These are phyloP conservation scores for Paradisaea rubra DNA, from an alignment of 2,113 vertebrate genomes.

Conservation along the genomic window DNA sequence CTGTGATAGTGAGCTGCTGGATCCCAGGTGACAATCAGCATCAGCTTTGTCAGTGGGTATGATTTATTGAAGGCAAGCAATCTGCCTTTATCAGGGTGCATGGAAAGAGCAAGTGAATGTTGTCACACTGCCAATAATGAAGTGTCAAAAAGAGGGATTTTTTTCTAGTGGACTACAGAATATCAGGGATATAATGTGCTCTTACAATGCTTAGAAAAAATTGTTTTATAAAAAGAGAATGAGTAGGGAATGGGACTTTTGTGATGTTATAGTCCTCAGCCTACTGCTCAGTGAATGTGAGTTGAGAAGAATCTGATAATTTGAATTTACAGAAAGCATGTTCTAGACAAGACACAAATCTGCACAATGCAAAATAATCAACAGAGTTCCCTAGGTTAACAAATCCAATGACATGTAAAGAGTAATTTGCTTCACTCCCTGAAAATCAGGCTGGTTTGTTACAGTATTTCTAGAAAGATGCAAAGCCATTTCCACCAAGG, in stretches of 20 bases:
- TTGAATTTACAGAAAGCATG: not conserved
- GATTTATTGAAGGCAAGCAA: not conserved
- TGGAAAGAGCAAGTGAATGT: not conserved
- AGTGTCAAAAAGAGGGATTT: not conserved
- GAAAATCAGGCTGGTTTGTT: not conserved
- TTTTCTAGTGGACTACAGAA: not conserved
- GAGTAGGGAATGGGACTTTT: not conserved
- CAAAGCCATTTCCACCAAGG: not conserved
- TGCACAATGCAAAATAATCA: not conserved
- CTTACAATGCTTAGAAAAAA: not conserved
- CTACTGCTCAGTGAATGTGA: not conserved
- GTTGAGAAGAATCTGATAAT: not conserved
- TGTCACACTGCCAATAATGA: not conserved
- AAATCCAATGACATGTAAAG: not conserved
- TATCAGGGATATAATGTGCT: not conserved
- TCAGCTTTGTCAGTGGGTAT: not conserved
- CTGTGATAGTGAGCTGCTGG: not conserved
- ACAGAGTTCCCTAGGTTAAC: not conserved
- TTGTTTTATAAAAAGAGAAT: not conserved
- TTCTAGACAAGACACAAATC: not conserved
- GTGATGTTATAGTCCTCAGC: not conserved
- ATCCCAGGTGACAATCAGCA: not conserved
- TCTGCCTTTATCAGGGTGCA: not conserved
- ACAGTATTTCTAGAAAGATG: not conserved
- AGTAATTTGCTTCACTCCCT: not conserved